Percentiles rank a stretch among this genome's conserved stretches.
phyloP scores from a whole-genome alignment of 1,140 invertebrate genomes.

The Aphaenogaster floridana region DNA sequence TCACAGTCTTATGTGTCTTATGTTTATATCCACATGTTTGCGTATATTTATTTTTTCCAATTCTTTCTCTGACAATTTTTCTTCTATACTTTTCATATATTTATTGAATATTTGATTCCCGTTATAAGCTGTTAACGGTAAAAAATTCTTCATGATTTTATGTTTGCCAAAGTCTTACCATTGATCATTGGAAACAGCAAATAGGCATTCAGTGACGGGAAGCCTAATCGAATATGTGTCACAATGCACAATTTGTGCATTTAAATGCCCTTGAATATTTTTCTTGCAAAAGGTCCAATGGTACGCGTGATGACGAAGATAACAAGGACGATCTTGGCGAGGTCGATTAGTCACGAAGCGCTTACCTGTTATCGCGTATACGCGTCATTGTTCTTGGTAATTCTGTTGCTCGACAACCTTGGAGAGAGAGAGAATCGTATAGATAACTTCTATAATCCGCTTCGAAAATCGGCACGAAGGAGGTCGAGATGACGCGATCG shows the following conservation, averaged over 20 bases:
- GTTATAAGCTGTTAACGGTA: not conserved
- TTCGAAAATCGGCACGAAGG: conserved; percentile 19
- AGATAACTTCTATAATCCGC: conserved; percentile 2
- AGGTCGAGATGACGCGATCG: not conserved
- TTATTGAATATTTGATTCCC: not conserved
- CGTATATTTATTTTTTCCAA: not conserved
- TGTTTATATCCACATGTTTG: not conserved
- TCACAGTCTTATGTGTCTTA: not conserved
- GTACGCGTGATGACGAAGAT: conserved; percentile 69
- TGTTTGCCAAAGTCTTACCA: not conserved
- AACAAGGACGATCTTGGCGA: conserved; percentile 73
- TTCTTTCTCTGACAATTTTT: not conserved
- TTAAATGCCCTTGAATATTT: conserved; percentile 1
- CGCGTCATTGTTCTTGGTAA: conserved; percentile 74
- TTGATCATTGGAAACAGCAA: not conserved
- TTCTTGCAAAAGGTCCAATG: conserved; percentile 22
- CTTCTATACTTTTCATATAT: not conserved
- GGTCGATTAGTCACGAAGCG: conserved; percentile 71
- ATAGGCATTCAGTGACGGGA: not conserved
- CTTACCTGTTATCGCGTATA: conserved; percentile 67
- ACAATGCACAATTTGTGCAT: not conserved
- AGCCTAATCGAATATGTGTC: conserved; percentile 21
- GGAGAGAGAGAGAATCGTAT: conserved; percentile 9
- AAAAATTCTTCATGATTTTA: not conserved
- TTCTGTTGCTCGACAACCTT: conserved; percentile 46